Percentiles rank a stretch among this genome's conserved stretches.
Conservation (phyloP, 2,113 vertebrate genomes). For the Equus przewalskii region DNA sequence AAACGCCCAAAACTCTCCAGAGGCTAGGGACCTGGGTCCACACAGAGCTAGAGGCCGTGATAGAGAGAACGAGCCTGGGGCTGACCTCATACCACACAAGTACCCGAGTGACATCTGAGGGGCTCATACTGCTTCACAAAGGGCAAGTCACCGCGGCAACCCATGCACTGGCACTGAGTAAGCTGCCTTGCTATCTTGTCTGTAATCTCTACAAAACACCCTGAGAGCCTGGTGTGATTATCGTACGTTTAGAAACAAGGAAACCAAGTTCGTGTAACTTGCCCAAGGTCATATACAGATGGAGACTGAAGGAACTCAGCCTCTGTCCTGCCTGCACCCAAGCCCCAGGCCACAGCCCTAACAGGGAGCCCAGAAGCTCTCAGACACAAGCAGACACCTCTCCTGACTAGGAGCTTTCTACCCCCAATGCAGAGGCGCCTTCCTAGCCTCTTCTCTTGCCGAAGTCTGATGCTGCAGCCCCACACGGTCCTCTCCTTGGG, state of each 20-base stretch:
- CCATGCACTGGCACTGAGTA: background rate
- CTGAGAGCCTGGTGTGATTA: background rate
- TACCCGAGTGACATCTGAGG: background rate
- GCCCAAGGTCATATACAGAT: background rate
- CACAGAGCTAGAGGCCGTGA: background rate
- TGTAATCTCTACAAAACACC: background rate
- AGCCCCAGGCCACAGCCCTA: background rate
- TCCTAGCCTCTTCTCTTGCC: background rate
- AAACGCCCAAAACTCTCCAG: background rate
- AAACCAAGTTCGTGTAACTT: background rate
- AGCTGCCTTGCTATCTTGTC: background rate
- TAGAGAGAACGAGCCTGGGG: background rate
- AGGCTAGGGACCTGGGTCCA: background rate
- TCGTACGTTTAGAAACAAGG: background rate
- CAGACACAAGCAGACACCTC: background rate
- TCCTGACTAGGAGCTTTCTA: background rate
- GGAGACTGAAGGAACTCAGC: background rate
- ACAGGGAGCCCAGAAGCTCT: background rate
- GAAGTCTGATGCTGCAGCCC: background rate
- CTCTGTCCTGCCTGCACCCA: background rate
- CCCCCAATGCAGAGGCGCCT: accelerated
- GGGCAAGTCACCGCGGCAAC: background rate
- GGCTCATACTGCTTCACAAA: background rate
- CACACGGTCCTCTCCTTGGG: background rate
- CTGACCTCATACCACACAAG: background rate